These are phyloP conservation scores for Meteorus colon DNA, from an alignment of 2,888 invertebrate genomes.

Conservation along the genomic window DNA sequence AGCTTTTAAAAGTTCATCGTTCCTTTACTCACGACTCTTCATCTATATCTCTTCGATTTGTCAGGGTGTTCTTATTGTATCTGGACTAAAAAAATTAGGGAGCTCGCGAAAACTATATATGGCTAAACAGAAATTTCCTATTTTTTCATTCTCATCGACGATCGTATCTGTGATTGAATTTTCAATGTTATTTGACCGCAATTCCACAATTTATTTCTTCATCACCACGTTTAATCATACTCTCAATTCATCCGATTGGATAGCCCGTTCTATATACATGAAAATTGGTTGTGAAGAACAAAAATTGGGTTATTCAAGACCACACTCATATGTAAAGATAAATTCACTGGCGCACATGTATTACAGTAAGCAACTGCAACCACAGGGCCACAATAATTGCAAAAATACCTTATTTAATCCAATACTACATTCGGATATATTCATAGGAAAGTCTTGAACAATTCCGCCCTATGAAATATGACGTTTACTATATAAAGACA, in stretches of 20 bases:
- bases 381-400: neutral
- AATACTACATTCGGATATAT: neutral
- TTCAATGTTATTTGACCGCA: neutral
- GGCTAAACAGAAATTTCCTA: conserved; percentile 35
- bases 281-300: conserved; percentile 16
- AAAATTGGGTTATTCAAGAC: conserved; percentile 20
- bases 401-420: neutral
- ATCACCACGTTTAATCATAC: neutral
- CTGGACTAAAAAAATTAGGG: conserved; percentile 57
- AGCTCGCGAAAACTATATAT: conserved; percentile 61
- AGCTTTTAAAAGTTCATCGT: conserved; percentile 61
- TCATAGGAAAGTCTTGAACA: neutral
- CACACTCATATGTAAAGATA: neutral
- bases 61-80: conserved; percentile 51
- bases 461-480: neutral
- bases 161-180: neutral
- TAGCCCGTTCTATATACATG: neutral
- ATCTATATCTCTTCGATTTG: conserved; percentile 24
- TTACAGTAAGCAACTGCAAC: conserved; percentile 4
- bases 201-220: neutral
- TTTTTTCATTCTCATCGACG: too few relatives aligned
- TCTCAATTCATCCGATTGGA: conserved; percentile 14
- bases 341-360: conserved; percentile 29
- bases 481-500: neutral
- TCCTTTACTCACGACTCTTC: conserved; percentile 32